phyloP scores from a whole-genome alignment of 2,888 invertebrate species.

The Tigriopus californicus region DNA sequence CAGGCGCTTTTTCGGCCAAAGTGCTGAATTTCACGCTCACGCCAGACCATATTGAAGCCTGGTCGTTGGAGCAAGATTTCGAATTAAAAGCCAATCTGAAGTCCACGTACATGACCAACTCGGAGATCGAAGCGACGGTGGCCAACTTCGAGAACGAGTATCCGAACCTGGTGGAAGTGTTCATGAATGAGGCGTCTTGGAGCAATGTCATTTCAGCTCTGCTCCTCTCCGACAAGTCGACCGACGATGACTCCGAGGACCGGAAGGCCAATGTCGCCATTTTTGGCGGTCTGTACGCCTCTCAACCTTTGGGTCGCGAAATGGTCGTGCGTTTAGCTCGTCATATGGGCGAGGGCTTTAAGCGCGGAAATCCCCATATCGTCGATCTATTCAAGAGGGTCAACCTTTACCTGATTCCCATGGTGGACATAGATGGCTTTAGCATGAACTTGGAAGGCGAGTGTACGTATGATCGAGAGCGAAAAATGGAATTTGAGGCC shows the following conservation, averaged over 20 bases:
- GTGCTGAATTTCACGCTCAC: slow-evolving; percentile 53
- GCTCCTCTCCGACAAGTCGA: slow-evolving; percentile 37
- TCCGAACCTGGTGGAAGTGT: slow-evolving; percentile 46
- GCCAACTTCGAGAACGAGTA: slow-evolving; percentile 47
- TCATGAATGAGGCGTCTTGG: slow-evolving; percentile 44
- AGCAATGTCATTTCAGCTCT: slow-evolving; percentile 47
- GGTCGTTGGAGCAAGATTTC: slow-evolving; percentile 36
- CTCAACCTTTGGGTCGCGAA: slow-evolving; percentile 67
- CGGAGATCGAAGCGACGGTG: slow-evolving; percentile 43
- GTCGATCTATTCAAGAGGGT: slow-evolving; percentile 41
- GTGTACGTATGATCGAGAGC: slow-evolving; percentile 23
- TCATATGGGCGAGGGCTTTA: slow-evolving; percentile 43
- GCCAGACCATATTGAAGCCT: slow-evolving; percentile 58
- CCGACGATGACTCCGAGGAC: slow-evolving; percentile 20
- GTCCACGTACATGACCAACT: slow-evolving; percentile 42
- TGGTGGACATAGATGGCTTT: slow-evolving; percentile 39
- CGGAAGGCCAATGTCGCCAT: slow-evolving; percentile 58
- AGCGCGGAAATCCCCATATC: background rate
- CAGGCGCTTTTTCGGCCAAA: background rate
- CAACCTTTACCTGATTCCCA: slow-evolving; percentile 60
- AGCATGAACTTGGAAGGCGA: slow-evolving; percentile 23
- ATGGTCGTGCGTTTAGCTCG: slow-evolving; percentile 58
- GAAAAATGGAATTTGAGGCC: slow-evolving; percentile 18
- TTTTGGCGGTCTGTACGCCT: slow-evolving; percentile 59
- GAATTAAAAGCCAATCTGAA: slow-evolving; percentile 29